phyloP scores from a whole-genome alignment of 1,140 invertebrate species.

The Pogonus chalceus region DNA sequence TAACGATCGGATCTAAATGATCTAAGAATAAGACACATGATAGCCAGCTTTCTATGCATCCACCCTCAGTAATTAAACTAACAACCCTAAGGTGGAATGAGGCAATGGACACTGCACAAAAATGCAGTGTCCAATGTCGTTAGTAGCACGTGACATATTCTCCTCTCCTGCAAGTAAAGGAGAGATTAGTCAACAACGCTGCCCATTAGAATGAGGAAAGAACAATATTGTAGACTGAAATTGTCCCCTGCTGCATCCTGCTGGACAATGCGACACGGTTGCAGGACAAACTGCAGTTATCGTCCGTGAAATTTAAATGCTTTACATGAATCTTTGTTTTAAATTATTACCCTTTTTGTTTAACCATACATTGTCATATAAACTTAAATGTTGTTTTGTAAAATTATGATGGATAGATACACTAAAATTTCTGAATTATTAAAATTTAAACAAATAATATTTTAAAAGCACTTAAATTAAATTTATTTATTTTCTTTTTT shows the following conservation, averaged over 20 bases:
- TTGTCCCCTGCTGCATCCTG: neutral
- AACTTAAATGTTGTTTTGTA: too few relatives aligned
- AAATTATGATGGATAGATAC: too few relatives aligned
- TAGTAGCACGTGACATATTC: conserved; percentile 13
- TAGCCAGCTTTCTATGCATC: conserved; percentile 15
- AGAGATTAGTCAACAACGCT: conserved; percentile 15
- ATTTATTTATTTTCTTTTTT: too few relatives aligned
- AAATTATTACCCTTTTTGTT: too few relatives aligned
- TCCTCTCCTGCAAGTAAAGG: conserved; percentile 14
- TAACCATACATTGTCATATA: too few relatives aligned
- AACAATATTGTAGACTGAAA: neutral
- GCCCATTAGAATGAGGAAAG: conserved; percentile 11
- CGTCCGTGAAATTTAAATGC: neutral
- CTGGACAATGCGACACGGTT: neutral
- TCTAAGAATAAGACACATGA: conserved; percentile 6
- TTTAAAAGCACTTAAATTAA: too few relatives aligned
- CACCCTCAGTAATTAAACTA: conserved; percentile 31
- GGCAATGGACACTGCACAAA: conserved; percentile 17
- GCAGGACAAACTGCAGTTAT: neutral
- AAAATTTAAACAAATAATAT: too few relatives aligned
- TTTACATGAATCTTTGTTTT: too few relatives aligned
- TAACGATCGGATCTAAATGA: too few relatives aligned
- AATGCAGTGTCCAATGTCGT: conserved; percentile 20
- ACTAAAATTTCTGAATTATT: too few relatives aligned
- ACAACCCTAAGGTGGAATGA: conserved; percentile 28